Base-by-base conservation (phyloP, 2,797 vertebrate genomes). In the Allobates femoralis region DNA sequence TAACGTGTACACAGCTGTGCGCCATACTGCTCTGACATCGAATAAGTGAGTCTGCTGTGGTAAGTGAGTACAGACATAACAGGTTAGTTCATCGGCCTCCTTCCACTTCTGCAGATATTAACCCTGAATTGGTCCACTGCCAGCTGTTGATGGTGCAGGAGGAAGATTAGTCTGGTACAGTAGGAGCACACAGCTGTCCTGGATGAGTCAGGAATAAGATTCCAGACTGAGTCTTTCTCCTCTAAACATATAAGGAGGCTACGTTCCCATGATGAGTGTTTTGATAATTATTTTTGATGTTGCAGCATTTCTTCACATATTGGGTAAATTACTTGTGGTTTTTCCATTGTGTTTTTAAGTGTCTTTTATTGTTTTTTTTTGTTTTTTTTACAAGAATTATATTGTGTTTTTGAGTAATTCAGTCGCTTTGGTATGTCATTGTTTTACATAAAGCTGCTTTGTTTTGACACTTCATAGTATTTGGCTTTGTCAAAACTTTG, bases 181-280 rank as follows among this genome's bases (percentile, higher is more conserved):
- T n/a, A 28, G 75, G 67, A 30, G 56, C 55, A 32, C 34, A 83
- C 82, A 87, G 86, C 86, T 80, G 86, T 56, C 60, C 16, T 50
- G 30, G 66, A 83, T 79, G 82, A 84, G 76, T 66, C 30, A 41
- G 55, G 66, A 66, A 84, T 75, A 46, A n/a, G 51, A 56, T 32
- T 34, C 34, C 62, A 26, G 16, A 46, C 30, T 41, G 18, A 81
- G 60, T 41, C 30, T 69, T 15, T 53, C 10, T 58, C 34, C 41
- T 74, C 16, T 56, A 84, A 79, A 74, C 55, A 69, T 21, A 21
- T 46, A 12, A 23, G 34, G 11, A 23, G 34, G 11, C 23, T 46
- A 14, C 3, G 41, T 11, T 11, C 41, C 41, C 41, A 46, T 11
- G 11, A 46, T 46, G 41, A 46, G 41, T 46, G 11, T 46, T n/a